These are phyloP conservation scores for Rhopalosiphum maidis DNA, from an alignment of 1,140 invertebrate species.

Conservation along the genomic window DNA sequence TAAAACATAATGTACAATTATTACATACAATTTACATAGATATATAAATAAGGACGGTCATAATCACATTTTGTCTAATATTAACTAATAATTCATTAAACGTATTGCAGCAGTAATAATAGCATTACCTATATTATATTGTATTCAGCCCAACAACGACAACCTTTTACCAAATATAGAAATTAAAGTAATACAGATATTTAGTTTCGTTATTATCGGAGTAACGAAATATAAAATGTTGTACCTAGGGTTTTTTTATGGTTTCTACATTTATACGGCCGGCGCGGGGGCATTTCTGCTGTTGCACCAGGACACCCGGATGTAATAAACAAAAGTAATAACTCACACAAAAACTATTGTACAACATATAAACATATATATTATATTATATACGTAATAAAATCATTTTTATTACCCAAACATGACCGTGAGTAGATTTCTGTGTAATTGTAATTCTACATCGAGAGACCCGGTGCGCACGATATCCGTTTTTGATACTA, in stretches of 20 bases:
- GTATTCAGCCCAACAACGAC: background rate
- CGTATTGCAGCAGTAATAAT: background rate
- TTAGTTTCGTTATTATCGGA: background rate
- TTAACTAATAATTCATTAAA: background rate
- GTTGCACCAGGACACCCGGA: conserved; percentile 45
- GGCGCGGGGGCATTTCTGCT: background rate
- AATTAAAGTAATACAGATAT: background rate
- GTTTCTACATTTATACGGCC: background rate
- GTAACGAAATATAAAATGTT: background rate
- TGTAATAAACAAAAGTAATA: conserved; percentile 46
- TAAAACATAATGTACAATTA: too few species aligned
- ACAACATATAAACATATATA: conserved; percentile 25
- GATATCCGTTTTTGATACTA: conserved; percentile 6
- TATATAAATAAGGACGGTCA: background rate
- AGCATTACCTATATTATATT: background rate
- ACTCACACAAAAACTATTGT: conserved; percentile 28
- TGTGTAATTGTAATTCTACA: conserved; percentile 15
- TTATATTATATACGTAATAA: conserved; percentile 15
- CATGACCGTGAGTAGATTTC: conserved; percentile 48
- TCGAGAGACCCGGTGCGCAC: background rate
- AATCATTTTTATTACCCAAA: conserved; percentile 51
- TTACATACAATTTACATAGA: too few species aligned
- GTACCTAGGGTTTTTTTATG: background rate
- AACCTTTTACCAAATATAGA: background rate
- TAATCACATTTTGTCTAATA: background rate